These are phyloP conservation scores for Phataginus tricuspis DNA, from an alignment of 2,797 vertebrate genomes.

Conservation along the genomic window DNA sequence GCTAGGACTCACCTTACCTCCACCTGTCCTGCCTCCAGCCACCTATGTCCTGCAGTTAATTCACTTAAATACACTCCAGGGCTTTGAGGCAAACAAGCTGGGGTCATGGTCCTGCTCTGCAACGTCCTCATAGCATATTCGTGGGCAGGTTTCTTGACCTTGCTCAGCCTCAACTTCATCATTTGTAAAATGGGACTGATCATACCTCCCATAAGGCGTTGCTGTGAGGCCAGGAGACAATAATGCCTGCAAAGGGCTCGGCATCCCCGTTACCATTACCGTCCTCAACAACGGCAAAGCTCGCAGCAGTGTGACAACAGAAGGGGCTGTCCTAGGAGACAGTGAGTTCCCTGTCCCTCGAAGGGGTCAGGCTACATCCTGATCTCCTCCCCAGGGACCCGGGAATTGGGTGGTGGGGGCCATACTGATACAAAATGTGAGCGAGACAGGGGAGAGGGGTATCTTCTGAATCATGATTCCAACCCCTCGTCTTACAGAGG, in stretches of 20 bases:
- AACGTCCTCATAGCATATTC: neutral
- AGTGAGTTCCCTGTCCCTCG: neutral
- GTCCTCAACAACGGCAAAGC: neutral
- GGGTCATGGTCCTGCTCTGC: neutral
- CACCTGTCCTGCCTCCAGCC: neutral
- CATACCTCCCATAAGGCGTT: neutral
- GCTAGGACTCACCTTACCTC: neutral
- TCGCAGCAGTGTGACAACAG: neutral
- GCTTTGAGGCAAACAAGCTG: neutral
- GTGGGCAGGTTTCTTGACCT: neutral
- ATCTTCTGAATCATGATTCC: neutral
- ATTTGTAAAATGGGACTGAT: neutral
- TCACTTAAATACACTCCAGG: neutral
- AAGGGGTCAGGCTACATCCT: neutral
- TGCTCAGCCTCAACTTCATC: neutral
- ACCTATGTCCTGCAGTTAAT: neutral
- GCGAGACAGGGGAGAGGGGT: neutral
- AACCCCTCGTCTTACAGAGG: neutral
- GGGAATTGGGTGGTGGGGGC: neutral
- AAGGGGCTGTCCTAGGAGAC: neutral
- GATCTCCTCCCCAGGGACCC: neutral
- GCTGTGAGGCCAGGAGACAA: neutral
- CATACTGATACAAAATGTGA: neutral
- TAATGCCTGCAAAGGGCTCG: rapidly evolving
- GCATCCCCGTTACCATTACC: neutral